Base-by-base conservation (phyloP, 1,140 invertebrate species). In the Glossosoma conforme region DNA sequence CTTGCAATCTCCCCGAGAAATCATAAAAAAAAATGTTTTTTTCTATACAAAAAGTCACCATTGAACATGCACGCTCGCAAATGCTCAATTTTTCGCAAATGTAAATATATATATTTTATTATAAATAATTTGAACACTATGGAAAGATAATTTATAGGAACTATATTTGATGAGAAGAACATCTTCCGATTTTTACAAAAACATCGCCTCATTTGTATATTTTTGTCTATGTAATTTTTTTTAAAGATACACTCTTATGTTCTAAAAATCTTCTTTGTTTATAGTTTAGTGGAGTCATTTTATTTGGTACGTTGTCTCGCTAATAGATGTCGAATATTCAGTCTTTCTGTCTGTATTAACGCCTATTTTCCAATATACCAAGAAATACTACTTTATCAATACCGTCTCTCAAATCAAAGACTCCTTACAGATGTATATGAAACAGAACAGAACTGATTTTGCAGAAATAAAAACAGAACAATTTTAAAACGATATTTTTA, bases 71-170 rank as follows among this genome's bases (percentile, higher is more conserved):
- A n/a, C n/a, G n/a, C n/a, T n/a, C n/a, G n/a, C n/a, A n/a, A n/a
- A n/a, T n/a, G n/a, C n/a, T n/a, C n/a, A n/a, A n/a, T n/a, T n/a
- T n/a, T n/a, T 32, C 21, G 13, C 35, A 38, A 35, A 50, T 50
- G 47, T 50, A 50, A 51, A 58, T 58, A 48, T 47, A 54, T 54
- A 54, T 46, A 50, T 25, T 54, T 42, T 21, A 54, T 47, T 54
- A 54, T 58, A 54, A 58, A 58, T 54, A 54, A 58, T 53, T 54
- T 52, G 56, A 54, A 58, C 52, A 58, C 56, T 54, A 52, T 58
- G 56, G 56, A 58, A 54, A 58, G 56, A 54, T 58, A 54, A 52
- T 38, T 54, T 42, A 58, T 58, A 58, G 56, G 56, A 58, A 58
- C 56, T 58, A 58, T 58, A 45, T 41, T 54, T 51, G 51, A 54